Percentiles rank a stretch among this genome's conserved stretches.
Conservation (phyloP, 2,888 invertebrate species). For the Meganola albula region DNA sequence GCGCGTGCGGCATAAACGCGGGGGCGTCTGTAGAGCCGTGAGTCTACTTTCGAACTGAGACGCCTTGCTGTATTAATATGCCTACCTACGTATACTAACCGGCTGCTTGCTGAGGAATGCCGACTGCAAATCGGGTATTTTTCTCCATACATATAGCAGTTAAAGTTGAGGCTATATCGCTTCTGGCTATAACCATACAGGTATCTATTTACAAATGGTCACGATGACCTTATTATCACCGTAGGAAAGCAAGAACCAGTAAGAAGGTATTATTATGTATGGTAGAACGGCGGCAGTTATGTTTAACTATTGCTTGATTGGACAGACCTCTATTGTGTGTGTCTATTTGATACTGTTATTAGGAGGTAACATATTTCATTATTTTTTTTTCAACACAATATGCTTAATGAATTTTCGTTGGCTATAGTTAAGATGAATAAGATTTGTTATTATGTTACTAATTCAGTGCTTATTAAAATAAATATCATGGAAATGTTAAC, state of each 20-base stretch:
- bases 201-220: constrained; percentile 9
- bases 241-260: constrained; percentile 4
- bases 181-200: constrained; percentile 16
- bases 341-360: too few species aligned
- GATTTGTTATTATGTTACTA: too few species aligned
- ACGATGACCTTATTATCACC: constrained; percentile 17
- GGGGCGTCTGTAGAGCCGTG: constrained; percentile 55
- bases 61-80: constrained; percentile 8
- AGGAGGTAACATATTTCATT: too few species aligned
- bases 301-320: constrained; percentile 17
- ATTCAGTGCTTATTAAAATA: too few species aligned
- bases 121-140: constrained; percentile 58
- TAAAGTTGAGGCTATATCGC: constrained; percentile 45
- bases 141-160: constrained; percentile 44
- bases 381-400: too few species aligned
- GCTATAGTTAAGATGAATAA: too few species aligned
- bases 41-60: constrained; percentile 70
- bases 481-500: too few species aligned
- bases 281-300: constrained; percentile 4
- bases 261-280: constrained; percentile 14
- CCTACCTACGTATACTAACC: constrained; percentile 12
- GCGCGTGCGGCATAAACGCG: constrained; percentile 40
- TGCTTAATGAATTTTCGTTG: too few species aligned
- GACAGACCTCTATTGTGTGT: constrained; percentile 22
- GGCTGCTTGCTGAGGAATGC: constrained; percentile 52